These are phyloP conservation scores for Sebastes cheni DNA, from an alignment of 2,797 vertebrate species.

Conservation along the genomic window DNA sequence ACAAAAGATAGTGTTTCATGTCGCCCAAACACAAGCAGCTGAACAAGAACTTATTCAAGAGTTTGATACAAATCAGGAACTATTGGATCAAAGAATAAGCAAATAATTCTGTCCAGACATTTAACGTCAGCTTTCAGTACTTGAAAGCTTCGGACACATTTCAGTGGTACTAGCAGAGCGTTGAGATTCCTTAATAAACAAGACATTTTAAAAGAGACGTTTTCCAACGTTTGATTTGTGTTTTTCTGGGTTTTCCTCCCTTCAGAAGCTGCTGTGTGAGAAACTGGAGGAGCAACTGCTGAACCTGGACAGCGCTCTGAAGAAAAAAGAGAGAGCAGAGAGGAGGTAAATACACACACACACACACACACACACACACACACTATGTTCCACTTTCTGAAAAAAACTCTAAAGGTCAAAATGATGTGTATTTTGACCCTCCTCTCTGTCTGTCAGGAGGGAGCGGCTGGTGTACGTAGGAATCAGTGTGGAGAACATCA, in stretches of 20 bases:
- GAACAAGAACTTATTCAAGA: background rate
- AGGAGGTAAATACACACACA: conserved; percentile 81
- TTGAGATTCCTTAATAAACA: background rate
- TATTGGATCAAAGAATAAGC: background rate
- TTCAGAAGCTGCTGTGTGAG: conserved; percentile 94
- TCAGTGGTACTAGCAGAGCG: background rate
- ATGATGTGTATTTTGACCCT: background rate
- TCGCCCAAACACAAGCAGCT: too few species aligned
- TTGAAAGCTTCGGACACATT: background rate
- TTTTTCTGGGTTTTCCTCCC: background rate
- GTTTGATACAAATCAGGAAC: background rate
- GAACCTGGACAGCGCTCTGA: conserved; percentile 94
- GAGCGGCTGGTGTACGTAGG: conserved; percentile 97
- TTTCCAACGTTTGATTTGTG: background rate
- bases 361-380: background rate
- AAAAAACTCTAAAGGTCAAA: background rate
- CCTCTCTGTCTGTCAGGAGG: conserved; percentile 76
- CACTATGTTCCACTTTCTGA: background rate
- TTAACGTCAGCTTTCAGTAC: background rate
- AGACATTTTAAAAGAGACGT: background rate
- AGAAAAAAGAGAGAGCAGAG: conserved; percentile 96
- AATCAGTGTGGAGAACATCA: conserved; percentile 99
- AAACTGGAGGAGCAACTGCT: conserved; percentile 95
- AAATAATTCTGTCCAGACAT: background rate
- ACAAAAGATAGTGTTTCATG: too few species aligned